These are phyloP conservation scores for Drosophila orena DNA, from an alignment of 1,140 invertebrate genomes.

Conservation along the genomic window DNA sequence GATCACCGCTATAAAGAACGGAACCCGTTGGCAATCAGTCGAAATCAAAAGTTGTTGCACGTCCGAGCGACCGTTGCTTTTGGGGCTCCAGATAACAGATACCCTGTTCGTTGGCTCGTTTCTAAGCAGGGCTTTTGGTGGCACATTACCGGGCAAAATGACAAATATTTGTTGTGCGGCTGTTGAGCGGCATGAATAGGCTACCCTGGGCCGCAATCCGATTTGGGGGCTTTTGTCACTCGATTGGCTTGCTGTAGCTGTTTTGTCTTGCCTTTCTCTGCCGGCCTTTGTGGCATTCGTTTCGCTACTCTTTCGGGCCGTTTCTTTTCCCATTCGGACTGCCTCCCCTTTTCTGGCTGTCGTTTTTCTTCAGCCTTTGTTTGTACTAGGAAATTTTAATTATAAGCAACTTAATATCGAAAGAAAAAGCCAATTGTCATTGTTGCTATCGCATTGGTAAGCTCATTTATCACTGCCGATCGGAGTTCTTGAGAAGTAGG, in stretches of 20 bases:
- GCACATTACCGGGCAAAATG: slow-evolving; percentile 70
- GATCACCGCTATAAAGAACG: slow-evolving; percentile 63
- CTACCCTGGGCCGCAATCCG: slow-evolving; percentile 69
- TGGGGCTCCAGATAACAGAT: neutral
- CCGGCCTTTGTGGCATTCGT: slow-evolving; percentile 68
- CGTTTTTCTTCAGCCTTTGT: slow-evolving; percentile 56
- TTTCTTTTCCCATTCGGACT: slow-evolving; percentile 53
- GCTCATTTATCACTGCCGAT: slow-evolving; percentile 63
- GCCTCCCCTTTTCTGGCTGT: slow-evolving; percentile 13
- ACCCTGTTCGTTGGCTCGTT: slow-evolving; percentile 30
- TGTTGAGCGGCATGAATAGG: slow-evolving; percentile 75
- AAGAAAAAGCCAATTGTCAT: slow-evolving; percentile 77
- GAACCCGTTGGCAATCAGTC: slow-evolving; percentile 33
- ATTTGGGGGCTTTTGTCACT: slow-evolving; percentile 78
- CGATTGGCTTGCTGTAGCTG: slow-evolving; percentile 68
- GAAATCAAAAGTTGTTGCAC: slow-evolving; percentile 76
- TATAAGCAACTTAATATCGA: slow-evolving; percentile 76
- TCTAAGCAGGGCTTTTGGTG: slow-evolving; percentile 47
- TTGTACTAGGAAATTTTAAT: slow-evolving; percentile 72
- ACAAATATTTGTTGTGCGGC: slow-evolving; percentile 80
- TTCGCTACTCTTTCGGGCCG: slow-evolving; percentile 76
- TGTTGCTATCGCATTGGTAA: slow-evolving; percentile 56
- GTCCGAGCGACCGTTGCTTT: slow-evolving; percentile 49
- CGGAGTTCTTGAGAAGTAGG: neutral
- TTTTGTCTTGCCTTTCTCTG: slow-evolving; percentile 75